Evolutionary conservation across 2,113 vertebrate species (phyloP).

Genomic region (Sakesphorus luctuosus): DNA sequence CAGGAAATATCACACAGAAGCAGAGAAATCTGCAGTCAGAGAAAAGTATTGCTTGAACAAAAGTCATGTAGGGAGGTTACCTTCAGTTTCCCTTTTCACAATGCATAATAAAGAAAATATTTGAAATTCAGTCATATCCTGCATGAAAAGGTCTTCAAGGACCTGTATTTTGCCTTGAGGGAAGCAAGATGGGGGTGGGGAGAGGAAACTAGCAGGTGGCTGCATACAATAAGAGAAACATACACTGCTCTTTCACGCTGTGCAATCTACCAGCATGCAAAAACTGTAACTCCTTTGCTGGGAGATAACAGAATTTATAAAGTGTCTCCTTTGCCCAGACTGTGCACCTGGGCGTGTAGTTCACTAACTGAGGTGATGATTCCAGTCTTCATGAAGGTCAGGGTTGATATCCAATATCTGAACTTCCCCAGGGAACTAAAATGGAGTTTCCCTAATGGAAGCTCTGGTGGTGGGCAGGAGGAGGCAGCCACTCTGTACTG

Average conservation of each 20-base stretch:
- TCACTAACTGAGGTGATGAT: not conserved
- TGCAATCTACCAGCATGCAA: not conserved
- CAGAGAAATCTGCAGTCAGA: not conserved
- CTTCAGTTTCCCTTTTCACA: not conserved
- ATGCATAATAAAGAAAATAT: not conserved
- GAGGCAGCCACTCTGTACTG: not conserved
- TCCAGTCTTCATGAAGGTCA: not conserved
- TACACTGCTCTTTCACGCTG: not conserved
- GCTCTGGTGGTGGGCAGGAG: not conserved
- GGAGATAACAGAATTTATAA: not conserved
- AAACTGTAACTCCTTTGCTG: not conserved
- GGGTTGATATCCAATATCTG: not conserved
- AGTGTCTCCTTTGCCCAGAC: not conserved
- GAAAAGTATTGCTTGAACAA: not conserved
- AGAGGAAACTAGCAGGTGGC: not conserved
- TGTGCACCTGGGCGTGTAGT: not conserved
- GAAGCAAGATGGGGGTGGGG: not conserved
- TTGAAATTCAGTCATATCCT: constrained; percentile 25
- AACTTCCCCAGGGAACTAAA: not conserved
- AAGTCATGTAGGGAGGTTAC: not conserved
- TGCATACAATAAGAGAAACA: not conserved
- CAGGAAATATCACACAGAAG: not conserved
- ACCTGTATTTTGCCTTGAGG: not conserved
- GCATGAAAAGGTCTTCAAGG: not conserved
- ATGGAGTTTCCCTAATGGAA: not conserved